Base-by-base conservation (phyloP, 2,797 vertebrate genomes). In the Ptychadena robeensis region DNA sequence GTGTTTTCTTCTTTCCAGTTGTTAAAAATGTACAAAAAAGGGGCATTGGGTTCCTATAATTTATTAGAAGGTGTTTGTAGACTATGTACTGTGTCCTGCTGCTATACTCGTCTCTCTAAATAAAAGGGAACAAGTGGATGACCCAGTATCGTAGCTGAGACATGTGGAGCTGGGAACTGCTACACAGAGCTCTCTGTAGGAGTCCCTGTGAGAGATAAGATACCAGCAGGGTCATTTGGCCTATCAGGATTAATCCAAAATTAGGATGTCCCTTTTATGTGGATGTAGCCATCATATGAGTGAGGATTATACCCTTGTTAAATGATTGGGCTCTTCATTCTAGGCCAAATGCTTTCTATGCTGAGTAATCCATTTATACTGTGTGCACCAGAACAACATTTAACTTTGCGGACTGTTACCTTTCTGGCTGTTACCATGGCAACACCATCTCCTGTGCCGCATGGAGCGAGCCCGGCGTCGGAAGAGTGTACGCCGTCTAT, bases 381-480 rank as follows among this genome's bases (percentile, higher is more conserved):
- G 18, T n/a, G 44, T 53, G 44, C 44, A 53, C 44, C 44, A 22
- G 6, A 53, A 22, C 44, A 22, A 6, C 18, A 53, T 53, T 53
- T n/a, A 53, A 22, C 44, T 53, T 22, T 53, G 44, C 18, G 6
- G 53, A 32, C 31, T 73, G 53, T 53, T 72, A 48, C 40, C 30
- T 48, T 48, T n/a, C 30, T 10, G 53, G 28, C 53, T 61, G 72
- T 63, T 61, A 15, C 72, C n/a, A 74, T 74, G 25, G 57, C 34
- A 38, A 63, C 73, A 28, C 14, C 48, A 25, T 34, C 14, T 61
- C 53, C 12, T 12, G 25, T 61, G 27, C 15, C 15, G 12, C n/a
- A 27, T 37, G 32, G 32, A 61, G 48, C 1, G 25, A 61, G n/a
- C 10, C 18, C n/a, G 3, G 59, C 25, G 0, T 61, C 3, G 9